Base-by-base conservation (phyloP, 2,113 vertebrate genomes). In the Columbina picui region DNA sequence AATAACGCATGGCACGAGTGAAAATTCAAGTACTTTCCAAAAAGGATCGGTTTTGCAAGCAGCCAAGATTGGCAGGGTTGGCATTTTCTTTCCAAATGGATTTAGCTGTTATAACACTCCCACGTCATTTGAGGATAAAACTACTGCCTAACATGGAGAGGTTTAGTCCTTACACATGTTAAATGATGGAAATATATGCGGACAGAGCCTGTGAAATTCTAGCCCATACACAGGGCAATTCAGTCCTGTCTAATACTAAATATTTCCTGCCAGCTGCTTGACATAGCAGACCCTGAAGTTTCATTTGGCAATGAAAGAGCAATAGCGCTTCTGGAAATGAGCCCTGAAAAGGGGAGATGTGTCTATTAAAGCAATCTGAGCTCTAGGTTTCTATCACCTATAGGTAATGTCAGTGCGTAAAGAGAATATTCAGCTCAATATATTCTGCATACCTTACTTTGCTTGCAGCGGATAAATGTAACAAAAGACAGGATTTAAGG, bases 91-190 rank as follows among this genome's bases (percentile, higher is more conserved):
- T 75, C 76, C 14, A 43, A 80, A 49, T 5, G 12, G 22, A 67
- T 52, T 85, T 73, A 29, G 64, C 59, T 73, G 7, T 49, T 68
- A 36, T 36, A 75, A 49, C 39, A 8, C 16, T 90, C 19, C 27
- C 8, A n/a, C 38, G 3, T 1, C 0, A 30, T n/a, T 6, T 25
- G n/a, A 49, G 55, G 41, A 23, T 16, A 2, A 20, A 75, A 55
- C 21, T 23, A 6, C n/a, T 36, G 38, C 39, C 60, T 80, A 38
- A 39, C 61, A 27, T 14, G 32, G 68, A 32, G 26, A 68, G 47
- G 32, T 55, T 74, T 55, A 49, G 55, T 49, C 61, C 55, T 81
- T 49, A 61, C 8, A 27, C 30, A 13, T 6, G 21, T 61, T 75
- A 61, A 61, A 61, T 49, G 68, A 49, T 41, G 47, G 20, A 68